These are phyloP conservation scores for Amazona finschi DNA, from an alignment of 2,797 vertebrate genomes.

Conservation along the genomic window DNA sequence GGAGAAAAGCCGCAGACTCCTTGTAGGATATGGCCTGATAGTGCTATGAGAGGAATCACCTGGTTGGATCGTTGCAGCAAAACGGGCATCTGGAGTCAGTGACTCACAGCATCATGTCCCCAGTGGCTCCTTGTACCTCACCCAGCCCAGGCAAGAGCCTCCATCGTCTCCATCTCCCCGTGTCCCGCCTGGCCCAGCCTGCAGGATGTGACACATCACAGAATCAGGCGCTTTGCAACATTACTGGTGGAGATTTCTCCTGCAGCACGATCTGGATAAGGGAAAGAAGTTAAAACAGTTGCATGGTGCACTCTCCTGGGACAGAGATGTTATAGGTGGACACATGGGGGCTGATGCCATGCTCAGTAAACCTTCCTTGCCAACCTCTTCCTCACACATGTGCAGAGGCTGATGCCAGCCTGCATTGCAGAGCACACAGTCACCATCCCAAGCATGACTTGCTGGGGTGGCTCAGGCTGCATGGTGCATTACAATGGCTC, in stretches of 20 bases:
- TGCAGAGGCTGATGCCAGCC: not conserved
- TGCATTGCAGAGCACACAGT: not conserved
- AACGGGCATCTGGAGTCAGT: not conserved
- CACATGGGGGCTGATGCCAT: accelerated
- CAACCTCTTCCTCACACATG: accelerated
- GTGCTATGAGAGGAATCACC: not conserved
- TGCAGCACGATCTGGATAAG: not conserved
- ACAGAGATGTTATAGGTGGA: not conserved
- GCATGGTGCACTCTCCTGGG: not conserved
- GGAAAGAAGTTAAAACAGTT: not conserved
- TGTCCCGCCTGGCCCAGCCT: not conserved
- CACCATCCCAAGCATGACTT: not conserved
- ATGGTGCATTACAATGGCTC: not conserved
- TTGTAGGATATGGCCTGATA: not conserved
- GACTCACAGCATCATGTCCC: not conserved
- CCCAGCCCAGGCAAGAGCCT: not conserved
- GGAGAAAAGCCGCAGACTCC: accelerated
- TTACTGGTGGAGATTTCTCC: not conserved
- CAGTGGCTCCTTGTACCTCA: not conserved
- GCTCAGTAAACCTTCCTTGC: not conserved
- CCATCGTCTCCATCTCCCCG: accelerated
- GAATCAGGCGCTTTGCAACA: accelerated
- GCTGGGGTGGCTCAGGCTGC: not conserved
- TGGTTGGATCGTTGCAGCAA: not conserved
- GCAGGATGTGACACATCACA: not conserved